Percentiles rank a stretch among this genome's conserved stretches.
Evolutionary conservation across 2,113 vertebrate genomes (phyloP).

Genomic region (Blennius ocellaris): DNA sequence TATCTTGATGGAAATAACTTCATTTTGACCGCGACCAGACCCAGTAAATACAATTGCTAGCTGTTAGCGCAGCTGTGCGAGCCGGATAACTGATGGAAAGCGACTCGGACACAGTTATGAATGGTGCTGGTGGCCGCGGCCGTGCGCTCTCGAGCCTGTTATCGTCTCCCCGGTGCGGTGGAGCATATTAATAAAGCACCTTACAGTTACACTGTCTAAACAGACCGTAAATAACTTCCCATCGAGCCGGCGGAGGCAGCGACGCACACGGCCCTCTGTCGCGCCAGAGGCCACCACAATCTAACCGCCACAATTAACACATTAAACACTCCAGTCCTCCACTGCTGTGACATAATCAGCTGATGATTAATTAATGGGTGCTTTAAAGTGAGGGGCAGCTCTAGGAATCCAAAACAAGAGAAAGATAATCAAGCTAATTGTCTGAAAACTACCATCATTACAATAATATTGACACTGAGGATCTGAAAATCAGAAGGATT

Average conservation of each 20-base stretch:
- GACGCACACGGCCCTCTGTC: conserved; percentile 64
- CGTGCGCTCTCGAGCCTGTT: conserved; percentile 56
- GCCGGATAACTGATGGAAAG: conserved; percentile 64
- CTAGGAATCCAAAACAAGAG: conserved; percentile 84
- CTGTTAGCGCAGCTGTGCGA: conserved; percentile 78
- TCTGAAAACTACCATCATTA: conserved; percentile 76
- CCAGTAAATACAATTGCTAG: conserved; percentile 78
- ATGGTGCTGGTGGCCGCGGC: conserved; percentile 47
- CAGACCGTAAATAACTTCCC: conserved; percentile 60
- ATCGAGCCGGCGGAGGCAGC: conserved; percentile 42
- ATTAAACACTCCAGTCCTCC: conserved; percentile 83
- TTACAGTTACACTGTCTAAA: conserved; percentile 56
- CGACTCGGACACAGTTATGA: conserved; percentile 75
- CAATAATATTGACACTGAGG: conserved; percentile 67
- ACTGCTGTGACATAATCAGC: conserved; percentile 78
- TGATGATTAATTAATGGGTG: conserved; percentile 88
- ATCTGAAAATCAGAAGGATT: conserved; percentile 20
- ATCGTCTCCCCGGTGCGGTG: conserved; percentile 43
- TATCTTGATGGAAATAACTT: conserved; percentile 79
- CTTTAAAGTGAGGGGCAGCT: conserved; percentile 86
- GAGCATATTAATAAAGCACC: conserved; percentile 74
- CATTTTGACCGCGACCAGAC: conserved; percentile 76
- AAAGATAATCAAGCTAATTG: conserved; percentile 85
- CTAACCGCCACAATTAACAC: conserved; percentile 87
- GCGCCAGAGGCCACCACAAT: conserved; percentile 73